Percentiles rank a stretch among this genome's conserved stretches.
phyloP scores from a whole-genome alignment of 2,113 vertebrate genomes.

The Lasiurus borealis region DNA sequence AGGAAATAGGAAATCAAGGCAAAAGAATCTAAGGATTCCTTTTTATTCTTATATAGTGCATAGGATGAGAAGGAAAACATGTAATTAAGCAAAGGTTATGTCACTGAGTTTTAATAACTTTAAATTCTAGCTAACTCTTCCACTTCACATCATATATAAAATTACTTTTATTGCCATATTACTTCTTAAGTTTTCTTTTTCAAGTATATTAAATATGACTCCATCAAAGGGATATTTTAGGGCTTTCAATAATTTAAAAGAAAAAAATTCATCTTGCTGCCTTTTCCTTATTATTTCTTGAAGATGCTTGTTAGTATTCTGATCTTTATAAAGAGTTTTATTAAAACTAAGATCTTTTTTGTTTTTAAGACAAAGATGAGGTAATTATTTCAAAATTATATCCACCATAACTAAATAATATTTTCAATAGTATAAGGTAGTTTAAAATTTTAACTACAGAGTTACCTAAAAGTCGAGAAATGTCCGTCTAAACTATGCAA shows the following conservation, averaged over 20 bases:
- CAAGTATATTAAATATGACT: background rate
- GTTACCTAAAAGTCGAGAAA: constrained; percentile 38
- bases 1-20: background rate
- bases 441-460: constrained; percentile 38
- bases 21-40: background rate
- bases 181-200: constrained; percentile 36
- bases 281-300: constrained; percentile 21
- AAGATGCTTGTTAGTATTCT: constrained; percentile 47
- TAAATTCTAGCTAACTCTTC: background rate
- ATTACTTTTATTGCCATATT: background rate
- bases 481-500: background rate
- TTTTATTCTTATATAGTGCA: background rate
- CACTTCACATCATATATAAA: background rate
- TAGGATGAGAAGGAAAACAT: background rate
- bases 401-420: background rate
- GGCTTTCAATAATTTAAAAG: background rate
- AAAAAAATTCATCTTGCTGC: background rate
- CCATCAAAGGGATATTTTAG: background rate
- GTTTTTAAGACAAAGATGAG: constrained; percentile 9
- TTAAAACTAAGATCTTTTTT: constrained; percentile 20
- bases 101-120: background rate
- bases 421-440: constrained; percentile 40
- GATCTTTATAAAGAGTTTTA: background rate
- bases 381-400: constrained; percentile 30
- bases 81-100: background rate